Evolutionary conservation across 2,888 invertebrate genomes (phyloP).

Genomic region (Tryphoninae sp.): DNA sequence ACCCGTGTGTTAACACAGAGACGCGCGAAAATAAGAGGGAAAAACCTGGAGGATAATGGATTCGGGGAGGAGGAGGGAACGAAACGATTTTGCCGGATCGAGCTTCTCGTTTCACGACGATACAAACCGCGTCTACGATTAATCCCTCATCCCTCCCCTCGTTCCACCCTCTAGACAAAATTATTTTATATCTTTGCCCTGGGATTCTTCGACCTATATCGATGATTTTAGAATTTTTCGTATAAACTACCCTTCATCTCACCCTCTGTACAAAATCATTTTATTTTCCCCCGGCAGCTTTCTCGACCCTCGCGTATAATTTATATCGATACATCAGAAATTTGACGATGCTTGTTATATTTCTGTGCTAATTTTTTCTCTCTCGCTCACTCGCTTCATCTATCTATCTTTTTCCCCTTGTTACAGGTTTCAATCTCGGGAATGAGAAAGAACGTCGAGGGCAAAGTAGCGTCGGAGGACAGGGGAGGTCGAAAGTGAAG

Average conservation of each 20-base stretch:
- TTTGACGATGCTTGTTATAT: no score
- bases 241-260: background rate
- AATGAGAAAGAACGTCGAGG: conserved; percentile 10
- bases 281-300: no score
- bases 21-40: conserved; percentile 36
- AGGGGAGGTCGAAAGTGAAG: conserved; percentile 46
- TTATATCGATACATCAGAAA: background rate
- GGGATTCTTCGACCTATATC: background rate
- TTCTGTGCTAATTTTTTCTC: no score
- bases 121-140: conserved; percentile 19
- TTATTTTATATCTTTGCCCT: conserved; percentile 11
- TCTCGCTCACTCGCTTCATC: no score
- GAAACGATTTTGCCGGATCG: conserved; percentile 58
- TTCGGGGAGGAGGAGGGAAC: conserved; percentile 30
- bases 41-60: conserved; percentile 60
- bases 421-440: conserved; percentile 50
- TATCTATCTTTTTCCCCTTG: conserved; percentile 34
- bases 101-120: conserved; percentile 17
- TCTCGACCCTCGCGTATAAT: background rate
- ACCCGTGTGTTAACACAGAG: conserved; percentile 3
- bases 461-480: conserved; percentile 22
- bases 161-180: background rate
- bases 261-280: background rate
- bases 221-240: background rate
- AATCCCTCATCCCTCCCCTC: background rate